Evolutionary conservation across 2,797 vertebrate species (phyloP), one percentile per base, ranked within the genome.

Genomic region (Echeneis naucrates): DNA sequence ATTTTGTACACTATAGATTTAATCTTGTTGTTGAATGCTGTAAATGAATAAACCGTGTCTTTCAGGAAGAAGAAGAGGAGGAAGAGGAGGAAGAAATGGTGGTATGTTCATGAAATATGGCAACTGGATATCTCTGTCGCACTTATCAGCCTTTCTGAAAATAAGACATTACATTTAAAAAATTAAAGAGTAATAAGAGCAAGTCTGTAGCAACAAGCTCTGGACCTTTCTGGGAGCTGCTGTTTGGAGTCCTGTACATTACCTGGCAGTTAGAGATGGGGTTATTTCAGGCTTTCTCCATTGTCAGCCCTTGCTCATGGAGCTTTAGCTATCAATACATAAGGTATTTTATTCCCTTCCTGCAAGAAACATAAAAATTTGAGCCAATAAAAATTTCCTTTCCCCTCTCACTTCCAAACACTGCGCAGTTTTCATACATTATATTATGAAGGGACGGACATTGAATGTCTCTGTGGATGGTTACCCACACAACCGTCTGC

Each of bases 51-150:
- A 27, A 4, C 61, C 40, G 2, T 71, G 14, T 27, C 19, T 54
- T 73, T 72, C 57, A 90, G 85, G 81, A 94, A 4, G 93, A 94
- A 23, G 92, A 94, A 3, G 93, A 93, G 0, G 93, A 93, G 1
- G 92, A 93, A 0, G 94, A 94, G 4, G 94, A 95, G 10, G 89
- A 93, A 65, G 94, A 95, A 0, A 66, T 95, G 92, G 94, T 95
- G 94, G 94, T 95, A 93, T 63, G 93, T 90, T 8, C 4, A 26
- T 61, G 8, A 5, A 32, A 48, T 32, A 7, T 54, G 19, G 35
- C n/a, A 4, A 17, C n/a, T 21, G 4, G 8, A 5, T 0, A 17
- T 30, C 6, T 26, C 26, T 40, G 23, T 51, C 8, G 4, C 1
- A 19, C 3, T 35, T 12, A 17, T n/a, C 40, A 13, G 13, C 11